A percentile compares a stretch with the other conserved stretches of the same genome.
Evolutionary conservation across 2,113 vertebrate species (phyloP).

Genomic region (Ophthalmolycus amberensis): DNA sequence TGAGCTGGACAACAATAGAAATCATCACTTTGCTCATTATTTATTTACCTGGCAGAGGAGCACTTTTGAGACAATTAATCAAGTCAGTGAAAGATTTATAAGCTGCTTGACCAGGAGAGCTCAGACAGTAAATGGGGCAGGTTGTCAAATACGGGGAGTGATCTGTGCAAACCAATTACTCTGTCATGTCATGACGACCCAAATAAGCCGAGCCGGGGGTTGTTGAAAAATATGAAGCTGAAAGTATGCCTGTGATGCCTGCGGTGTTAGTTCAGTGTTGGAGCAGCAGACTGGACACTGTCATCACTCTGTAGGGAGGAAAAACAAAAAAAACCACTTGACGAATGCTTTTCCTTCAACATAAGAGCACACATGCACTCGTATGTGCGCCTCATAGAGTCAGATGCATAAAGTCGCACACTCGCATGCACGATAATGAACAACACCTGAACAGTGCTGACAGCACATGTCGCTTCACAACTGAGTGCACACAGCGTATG

Average conservation of each 20-base stretch:
- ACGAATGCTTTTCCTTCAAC: slow-evolving; percentile 24
- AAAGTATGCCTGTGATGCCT: slow-evolving; percentile 56
- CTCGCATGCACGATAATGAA: slow-evolving; percentile 42
- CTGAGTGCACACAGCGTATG: slow-evolving; percentile 61
- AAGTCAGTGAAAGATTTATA: slow-evolving; percentile 81
- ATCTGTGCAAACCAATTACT: slow-evolving; percentile 78
- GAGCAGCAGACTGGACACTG: slow-evolving; percentile 49
- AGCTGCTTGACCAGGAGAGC: slow-evolving; percentile 71
- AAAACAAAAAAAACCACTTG: slow-evolving; percentile 10
- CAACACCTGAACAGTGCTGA: slow-evolving; percentile 61
- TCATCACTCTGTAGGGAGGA: slow-evolving; percentile 38
- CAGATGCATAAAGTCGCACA: slow-evolving; percentile 25
- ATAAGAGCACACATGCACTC: not conserved
- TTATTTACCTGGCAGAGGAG: slow-evolving; percentile 79
- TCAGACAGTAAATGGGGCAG: slow-evolving; percentile 77
- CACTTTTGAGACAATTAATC: slow-evolving; percentile 82
- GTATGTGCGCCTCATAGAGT: slow-evolving; percentile 2
- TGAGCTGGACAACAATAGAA: slow-evolving; percentile 76
- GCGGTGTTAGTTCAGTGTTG: slow-evolving; percentile 28
- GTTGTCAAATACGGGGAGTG: slow-evolving; percentile 75
- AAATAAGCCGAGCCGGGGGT: slow-evolving; percentile 62
- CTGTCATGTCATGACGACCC: slow-evolving; percentile 75
- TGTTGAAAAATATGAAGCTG: slow-evolving; percentile 68
- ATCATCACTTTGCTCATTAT: slow-evolving; percentile 79
- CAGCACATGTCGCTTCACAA: slow-evolving; percentile 60